Conservation (phyloP, 2,797 vertebrate genomes). For the Intellagama lesueurii region DNA sequence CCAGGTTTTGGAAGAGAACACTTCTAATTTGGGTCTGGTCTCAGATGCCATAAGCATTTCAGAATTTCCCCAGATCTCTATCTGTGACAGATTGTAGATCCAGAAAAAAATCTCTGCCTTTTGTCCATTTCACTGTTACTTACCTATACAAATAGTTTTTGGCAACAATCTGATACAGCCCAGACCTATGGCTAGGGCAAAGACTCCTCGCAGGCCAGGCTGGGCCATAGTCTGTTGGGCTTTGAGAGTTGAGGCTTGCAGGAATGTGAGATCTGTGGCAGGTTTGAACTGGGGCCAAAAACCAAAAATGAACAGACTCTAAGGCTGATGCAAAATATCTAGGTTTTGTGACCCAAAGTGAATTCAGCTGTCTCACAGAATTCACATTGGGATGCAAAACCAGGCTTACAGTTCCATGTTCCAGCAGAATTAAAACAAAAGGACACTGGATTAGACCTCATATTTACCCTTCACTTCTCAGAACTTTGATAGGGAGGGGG, state of each 20-base stretch:
- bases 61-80: not conserved
- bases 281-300: not conserved
- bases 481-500: conserved; percentile 6
- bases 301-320: not conserved
- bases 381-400: conserved; percentile 13
- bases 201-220: too few relatives aligned
- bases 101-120: not conserved
- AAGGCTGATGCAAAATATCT: not conserved
- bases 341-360: conserved; percentile 9
- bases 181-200: not conserved
- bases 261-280: not conserved
- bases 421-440: conserved; percentile 5
- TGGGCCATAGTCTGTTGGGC: not conserved
- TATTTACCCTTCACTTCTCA: conserved; percentile 6
- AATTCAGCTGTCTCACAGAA: conserved; percentile 7
- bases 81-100: not conserved
- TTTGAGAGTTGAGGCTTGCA: not conserved
- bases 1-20: not conserved
- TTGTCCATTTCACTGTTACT: not conserved
- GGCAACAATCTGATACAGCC: not conserved
- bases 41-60: not conserved
- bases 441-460: conserved; percentile 10
- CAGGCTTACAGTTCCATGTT: conserved; percentile 16
- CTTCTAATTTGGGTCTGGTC: not conserved
- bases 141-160: not conserved